A percentile compares a stretch with the other conserved stretches of the same genome.
Evolutionary conservation across 2,797 vertebrate species (phyloP).

Genomic region (Eospalax fontanierii): DNA sequence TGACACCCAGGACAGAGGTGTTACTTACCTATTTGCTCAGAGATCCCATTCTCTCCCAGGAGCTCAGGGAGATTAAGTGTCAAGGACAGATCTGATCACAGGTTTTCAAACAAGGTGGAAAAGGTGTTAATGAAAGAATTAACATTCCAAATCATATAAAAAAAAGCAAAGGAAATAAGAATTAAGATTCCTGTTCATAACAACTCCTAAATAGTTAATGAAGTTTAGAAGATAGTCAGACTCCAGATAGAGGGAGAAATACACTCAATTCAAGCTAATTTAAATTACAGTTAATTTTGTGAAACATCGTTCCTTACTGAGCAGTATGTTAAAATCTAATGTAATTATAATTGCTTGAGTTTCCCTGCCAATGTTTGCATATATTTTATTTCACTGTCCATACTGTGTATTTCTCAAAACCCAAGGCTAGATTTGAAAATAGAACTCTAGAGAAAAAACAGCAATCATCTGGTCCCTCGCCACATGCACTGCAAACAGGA

Average conservation of each 20-base stretch:
- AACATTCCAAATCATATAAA: slow-evolving; percentile 54
- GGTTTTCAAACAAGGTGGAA: slow-evolving; percentile 69
- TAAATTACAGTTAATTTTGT: neutral
- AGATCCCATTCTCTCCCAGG: slow-evolving; percentile 52
- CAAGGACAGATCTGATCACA: slow-evolving; percentile 41
- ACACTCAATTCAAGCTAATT: neutral
- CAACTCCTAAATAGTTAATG: neutral
- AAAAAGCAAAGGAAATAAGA: slow-evolving; percentile 63
- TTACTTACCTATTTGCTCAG: slow-evolving; percentile 64
- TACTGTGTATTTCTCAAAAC: slow-evolving; percentile 60
- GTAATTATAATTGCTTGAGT: neutral
- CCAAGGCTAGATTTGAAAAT: slow-evolving; percentile 68
- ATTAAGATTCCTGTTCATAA: slow-evolving; percentile 12
- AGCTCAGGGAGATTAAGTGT: slow-evolving; percentile 64
- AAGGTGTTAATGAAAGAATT: slow-evolving; percentile 55
- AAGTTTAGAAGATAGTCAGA: slow-evolving; percentile 15
- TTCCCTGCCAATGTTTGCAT: slow-evolving; percentile 35
- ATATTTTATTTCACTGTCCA: slow-evolving; percentile 61
- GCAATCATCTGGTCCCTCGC: slow-evolving; percentile 68
- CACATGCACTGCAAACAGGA: slow-evolving; percentile 75
- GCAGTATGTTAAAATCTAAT: neutral
- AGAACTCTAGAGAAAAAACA: slow-evolving; percentile 63
- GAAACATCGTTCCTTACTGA: neutral
- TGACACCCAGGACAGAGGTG: neutral
- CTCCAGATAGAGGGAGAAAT: neutral